Evolutionary conservation across 2,888 invertebrate species (phyloP).

Genomic region (Cloeon dipterum): DNA sequence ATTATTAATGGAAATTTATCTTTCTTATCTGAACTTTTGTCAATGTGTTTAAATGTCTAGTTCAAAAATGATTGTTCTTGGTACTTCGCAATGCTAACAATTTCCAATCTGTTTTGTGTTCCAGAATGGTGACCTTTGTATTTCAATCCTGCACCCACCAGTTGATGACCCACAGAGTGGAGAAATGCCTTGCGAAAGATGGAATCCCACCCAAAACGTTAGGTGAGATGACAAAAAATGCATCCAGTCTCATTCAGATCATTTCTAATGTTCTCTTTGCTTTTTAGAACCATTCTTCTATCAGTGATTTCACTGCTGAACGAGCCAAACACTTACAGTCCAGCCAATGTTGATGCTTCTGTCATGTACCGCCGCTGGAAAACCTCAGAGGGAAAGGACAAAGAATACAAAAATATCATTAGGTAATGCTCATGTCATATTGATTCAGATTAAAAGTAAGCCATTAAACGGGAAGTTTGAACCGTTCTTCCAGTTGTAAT

Average conservation of each 20-base stretch:
- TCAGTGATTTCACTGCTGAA: constrained; percentile 96
- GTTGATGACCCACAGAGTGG: constrained; percentile 99
- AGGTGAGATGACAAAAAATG: constrained; percentile 22
- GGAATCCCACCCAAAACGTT: constrained; percentile 99
- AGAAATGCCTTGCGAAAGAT: constrained; percentile 94
- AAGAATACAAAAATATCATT: constrained; percentile 98
- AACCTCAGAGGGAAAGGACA: constrained; percentile 91
- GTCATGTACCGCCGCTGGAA: constrained; percentile 99
- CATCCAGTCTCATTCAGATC: too few species aligned
- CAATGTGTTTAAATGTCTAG: too few species aligned
- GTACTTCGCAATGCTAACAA: too few species aligned
- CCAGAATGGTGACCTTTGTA: constrained; percentile 96
- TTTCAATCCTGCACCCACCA: constrained; percentile 97
- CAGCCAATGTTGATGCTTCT: constrained; percentile 98
- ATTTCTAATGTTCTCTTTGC: too few species aligned
- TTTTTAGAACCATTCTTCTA: constrained; percentile 70
- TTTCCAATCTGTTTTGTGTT: too few species aligned
- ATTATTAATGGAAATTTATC: too few species aligned
- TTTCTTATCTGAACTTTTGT: too few species aligned
- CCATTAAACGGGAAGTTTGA: too few species aligned
- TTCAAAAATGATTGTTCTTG: too few species aligned
- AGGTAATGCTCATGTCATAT: constrained; percentile 43
- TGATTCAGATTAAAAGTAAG: too few species aligned
- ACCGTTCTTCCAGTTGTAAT: too few species aligned
- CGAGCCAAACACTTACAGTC: constrained; percentile 98